Percentiles rank a stretch among this genome's conserved stretches.
Conservation (phyloP, 92 coral and sea anemone genomes). For the Scolanthus callimorphus region DNA sequence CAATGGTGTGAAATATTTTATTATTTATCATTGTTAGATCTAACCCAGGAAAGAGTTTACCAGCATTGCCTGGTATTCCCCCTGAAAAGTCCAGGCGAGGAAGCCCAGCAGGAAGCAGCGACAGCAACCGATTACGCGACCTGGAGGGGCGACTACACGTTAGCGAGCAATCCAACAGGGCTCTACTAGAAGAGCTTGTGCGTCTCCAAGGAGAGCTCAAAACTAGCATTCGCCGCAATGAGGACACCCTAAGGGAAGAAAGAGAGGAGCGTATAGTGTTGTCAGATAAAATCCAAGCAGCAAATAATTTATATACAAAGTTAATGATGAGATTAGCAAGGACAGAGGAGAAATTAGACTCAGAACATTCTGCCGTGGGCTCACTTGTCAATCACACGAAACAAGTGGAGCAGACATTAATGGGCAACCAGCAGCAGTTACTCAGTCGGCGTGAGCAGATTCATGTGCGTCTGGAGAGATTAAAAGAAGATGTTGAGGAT, state of each 20-base stretch:
- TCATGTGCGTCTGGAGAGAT: slow-evolving; percentile 70
- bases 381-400: slow-evolving; percentile 89
- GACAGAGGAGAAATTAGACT: slow-evolving; percentile 89
- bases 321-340: slow-evolving; percentile 89
- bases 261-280: slow-evolving; percentile 81
- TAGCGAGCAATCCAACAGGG: slow-evolving; percentile 96
- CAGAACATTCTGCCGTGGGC: slow-evolving; percentile 85
- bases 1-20: too few species aligned
- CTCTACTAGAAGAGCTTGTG: slow-evolving; percentile 89
- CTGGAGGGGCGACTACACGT: slow-evolving; percentile 80
- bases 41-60: slow-evolving; percentile 40
- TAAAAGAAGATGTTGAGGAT: slow-evolving; percentile 88
- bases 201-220: slow-evolving; percentile 90
- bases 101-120: slow-evolving; percentile 39
- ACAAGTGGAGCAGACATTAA: slow-evolving; percentile 94
- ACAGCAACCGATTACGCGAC: slow-evolving; percentile 52
- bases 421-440: slow-evolving; percentile 91
- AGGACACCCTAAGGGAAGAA: slow-evolving; percentile 80
- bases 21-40: too few species aligned
- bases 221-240: slow-evolving; percentile 82
- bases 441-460: slow-evolving; percentile 86
- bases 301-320: slow-evolving; percentile 82
- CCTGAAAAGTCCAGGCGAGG: slow-evolving; percentile 37
- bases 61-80: slow-evolving; percentile 58
- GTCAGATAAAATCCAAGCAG: slow-evolving; percentile 84